Evolutionary conservation across 2,888 invertebrate species (phyloP).

Genomic region (Ferdinandea cuprea): DNA sequence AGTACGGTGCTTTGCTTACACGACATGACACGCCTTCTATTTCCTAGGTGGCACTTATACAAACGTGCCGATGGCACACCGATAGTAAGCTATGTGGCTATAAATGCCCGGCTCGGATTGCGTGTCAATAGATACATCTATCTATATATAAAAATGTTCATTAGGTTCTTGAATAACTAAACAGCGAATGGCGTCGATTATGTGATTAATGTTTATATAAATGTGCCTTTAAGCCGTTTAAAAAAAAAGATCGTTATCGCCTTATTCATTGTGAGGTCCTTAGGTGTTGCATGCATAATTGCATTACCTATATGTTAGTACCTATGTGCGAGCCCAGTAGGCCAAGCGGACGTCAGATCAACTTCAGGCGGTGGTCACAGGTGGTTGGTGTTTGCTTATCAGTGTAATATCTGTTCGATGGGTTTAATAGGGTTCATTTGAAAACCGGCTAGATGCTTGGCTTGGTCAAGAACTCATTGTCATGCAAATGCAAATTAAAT

Average conservation of each 20-base stretch:
- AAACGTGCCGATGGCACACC: conserved; percentile 63
- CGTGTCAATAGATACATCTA: conserved; percentile 9
- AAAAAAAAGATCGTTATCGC: conserved; percentile 42
- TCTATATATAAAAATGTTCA: conserved; percentile 16
- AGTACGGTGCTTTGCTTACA: neutral
- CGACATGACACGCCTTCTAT: conserved; percentile 51
- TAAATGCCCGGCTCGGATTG: conserved; percentile 32
- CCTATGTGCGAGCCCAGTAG: neutral
- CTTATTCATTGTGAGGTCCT: conserved; percentile 24
- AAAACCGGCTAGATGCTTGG: conserved; percentile 43
- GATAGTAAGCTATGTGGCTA: conserved; percentile 55
- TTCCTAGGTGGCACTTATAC: conserved; percentile 48
- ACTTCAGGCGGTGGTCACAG: conserved; percentile 9
- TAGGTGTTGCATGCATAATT: conserved; percentile 6
- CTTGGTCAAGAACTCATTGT: conserved; percentile 68
- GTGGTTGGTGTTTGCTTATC: conserved; percentile 46
- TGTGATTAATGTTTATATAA: conserved; percentile 18
- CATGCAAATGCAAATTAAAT: conserved; percentile 71
- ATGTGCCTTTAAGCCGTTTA: conserved; percentile 11
- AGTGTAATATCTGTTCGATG: conserved; percentile 55
- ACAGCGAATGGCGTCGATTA: conserved; percentile 16
- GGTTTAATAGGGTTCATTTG: conserved; percentile 60
- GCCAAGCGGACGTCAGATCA: conserved; percentile 17
- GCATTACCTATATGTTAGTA: neutral
- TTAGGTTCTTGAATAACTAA: conserved; percentile 18